Evolutionary conservation across 2,113 vertebrate species (phyloP).

Genomic region (Morone chrysops): DNA sequence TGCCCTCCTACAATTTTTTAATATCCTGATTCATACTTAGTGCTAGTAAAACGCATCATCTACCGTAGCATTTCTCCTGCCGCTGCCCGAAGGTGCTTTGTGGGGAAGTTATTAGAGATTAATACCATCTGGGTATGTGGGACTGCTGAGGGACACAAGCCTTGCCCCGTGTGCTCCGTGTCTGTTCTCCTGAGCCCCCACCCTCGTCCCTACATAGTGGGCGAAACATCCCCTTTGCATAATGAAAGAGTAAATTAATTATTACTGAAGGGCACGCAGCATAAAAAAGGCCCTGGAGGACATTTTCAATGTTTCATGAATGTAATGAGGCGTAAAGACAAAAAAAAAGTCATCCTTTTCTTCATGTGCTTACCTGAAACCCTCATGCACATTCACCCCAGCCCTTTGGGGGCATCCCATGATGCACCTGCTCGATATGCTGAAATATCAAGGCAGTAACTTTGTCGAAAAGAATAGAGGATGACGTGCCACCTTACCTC

Average conservation of each 20-base stretch:
- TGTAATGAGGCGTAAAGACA: conserved; percentile 59
- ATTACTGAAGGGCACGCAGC: conserved; percentile 78
- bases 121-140: conserved; percentile 61
- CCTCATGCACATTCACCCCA: background rate
- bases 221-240: conserved; percentile 47
- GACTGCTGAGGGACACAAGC: conserved; percentile 43
- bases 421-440: conserved; percentile 45
- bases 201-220: conserved; percentile 28
- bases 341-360: background rate
- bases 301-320: conserved; percentile 78
- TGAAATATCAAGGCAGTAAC: background rate
- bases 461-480: conserved; percentile 4
- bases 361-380: conserved; percentile 37
- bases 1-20: conserved; percentile 80
- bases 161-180: conserved; percentile 35
- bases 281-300: conserved; percentile 67
- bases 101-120: conserved; percentile 75
- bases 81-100: conserved; percentile 46
- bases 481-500: conserved; percentile 25
- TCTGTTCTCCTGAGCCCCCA: conserved; percentile 35
- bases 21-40: conserved; percentile 78
- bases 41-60: conserved; percentile 60
- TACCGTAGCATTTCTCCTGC: conserved; percentile 46
- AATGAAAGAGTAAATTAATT: conserved; percentile 77
- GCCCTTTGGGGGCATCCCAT: conserved; percentile 30